Evolutionary conservation across 2,888 invertebrate genomes (phyloP).

Genomic region (Calliscelio sp.): DNA sequence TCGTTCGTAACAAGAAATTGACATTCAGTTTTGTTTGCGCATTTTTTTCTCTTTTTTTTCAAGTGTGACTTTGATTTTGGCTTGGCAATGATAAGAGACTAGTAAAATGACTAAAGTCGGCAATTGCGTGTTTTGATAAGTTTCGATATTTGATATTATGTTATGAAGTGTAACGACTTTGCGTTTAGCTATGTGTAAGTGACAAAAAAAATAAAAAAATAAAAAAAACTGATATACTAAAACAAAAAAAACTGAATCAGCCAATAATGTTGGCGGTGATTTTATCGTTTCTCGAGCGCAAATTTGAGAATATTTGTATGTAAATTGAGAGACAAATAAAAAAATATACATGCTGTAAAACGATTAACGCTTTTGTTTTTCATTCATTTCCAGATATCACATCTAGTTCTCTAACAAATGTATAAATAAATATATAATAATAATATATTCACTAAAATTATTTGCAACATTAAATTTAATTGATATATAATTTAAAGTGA

Average conservation of each 20-base stretch:
- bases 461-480: too few species aligned
- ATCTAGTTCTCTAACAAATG: too few species aligned
- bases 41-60: background rate
- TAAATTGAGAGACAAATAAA: slow-evolving; percentile 84
- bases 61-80: slow-evolving; percentile 5
- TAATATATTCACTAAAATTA: too few species aligned
- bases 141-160: slow-evolving; percentile 46
- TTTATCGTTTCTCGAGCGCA: slow-evolving; percentile 82
- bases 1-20: too few species aligned
- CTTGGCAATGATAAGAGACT: slow-evolving; percentile 45
- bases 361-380: background rate
- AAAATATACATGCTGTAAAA: slow-evolving; percentile 77
- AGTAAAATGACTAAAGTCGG: slow-evolving; percentile 29
- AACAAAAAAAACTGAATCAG: slow-evolving; percentile 59
- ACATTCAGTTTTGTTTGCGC: background rate
- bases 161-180: slow-evolving; percentile 72
- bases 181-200: slow-evolving; percentile 69
- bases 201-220: slow-evolving; percentile 13
- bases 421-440: too few species aligned
- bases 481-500: too few species aligned
- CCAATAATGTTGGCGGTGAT: slow-evolving; percentile 76
- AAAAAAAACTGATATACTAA: slow-evolving; percentile 43
- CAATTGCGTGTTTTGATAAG: slow-evolving; percentile 56
- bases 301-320: slow-evolving; percentile 84
- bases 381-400: too few species aligned